Conservation (phyloP, 2,888 invertebrate genomes). For the Bedellia somnulentella region DNA sequence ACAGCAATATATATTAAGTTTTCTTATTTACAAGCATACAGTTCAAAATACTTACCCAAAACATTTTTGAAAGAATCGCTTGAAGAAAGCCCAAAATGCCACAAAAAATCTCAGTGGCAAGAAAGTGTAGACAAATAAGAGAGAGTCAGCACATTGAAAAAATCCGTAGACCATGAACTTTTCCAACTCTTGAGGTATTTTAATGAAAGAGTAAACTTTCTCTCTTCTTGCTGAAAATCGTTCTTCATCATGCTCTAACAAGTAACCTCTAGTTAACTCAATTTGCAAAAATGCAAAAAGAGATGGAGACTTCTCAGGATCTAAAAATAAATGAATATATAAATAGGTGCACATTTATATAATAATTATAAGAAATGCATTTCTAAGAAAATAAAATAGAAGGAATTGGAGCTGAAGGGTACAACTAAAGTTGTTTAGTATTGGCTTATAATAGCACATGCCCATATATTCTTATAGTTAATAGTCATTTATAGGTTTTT, state of each 20-base stretch:
- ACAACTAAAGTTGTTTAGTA: too few relatives aligned
- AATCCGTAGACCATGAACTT: constrained; percentile 93
- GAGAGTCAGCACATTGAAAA: constrained; percentile 95
- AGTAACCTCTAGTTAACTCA: constrained; percentile 90
- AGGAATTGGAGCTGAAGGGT: too few relatives aligned
- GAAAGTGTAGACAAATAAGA: constrained; percentile 96
- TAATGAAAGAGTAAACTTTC: constrained; percentile 95
- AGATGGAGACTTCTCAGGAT: constrained; percentile 40
- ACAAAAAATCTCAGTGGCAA: constrained; percentile 89
- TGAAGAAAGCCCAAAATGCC: constrained; percentile 80
- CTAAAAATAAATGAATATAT: constrained; percentile 19
- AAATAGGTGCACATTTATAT: too few relatives aligned
- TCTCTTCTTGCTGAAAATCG: constrained; percentile 91
- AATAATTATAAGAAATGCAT: too few relatives aligned
- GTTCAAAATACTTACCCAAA: constrained; percentile 68
- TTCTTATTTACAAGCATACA: too few relatives aligned
- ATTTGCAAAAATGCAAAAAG: constrained; percentile 75
- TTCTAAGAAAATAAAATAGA: too few relatives aligned
- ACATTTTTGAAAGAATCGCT: constrained; percentile 72
- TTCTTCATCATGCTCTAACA: constrained; percentile 93
- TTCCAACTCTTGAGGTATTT: constrained; percentile 89
- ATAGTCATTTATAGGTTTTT: too few relatives aligned
- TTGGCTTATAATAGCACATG: too few relatives aligned
- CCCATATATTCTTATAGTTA: too few relatives aligned
- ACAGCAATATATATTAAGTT: too few relatives aligned